phyloP scores from a whole-genome alignment of 2,113 vertebrate genomes.

The Helogale parvula region DNA sequence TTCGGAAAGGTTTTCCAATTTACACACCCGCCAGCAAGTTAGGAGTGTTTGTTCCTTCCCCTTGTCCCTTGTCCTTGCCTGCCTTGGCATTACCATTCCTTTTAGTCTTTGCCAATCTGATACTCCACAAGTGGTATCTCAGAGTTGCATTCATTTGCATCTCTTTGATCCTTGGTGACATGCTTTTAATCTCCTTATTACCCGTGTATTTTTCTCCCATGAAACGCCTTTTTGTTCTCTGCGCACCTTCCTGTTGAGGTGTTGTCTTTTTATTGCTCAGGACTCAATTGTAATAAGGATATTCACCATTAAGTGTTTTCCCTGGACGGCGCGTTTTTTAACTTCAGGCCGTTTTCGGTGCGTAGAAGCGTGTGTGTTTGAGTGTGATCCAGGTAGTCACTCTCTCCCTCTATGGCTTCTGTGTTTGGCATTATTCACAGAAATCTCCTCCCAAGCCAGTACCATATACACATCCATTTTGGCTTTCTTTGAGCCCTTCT shows the following conservation, averaged over 20 bases:
- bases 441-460: neutral
- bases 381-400: neutral
- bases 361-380: neutral
- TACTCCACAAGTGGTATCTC: neutral
- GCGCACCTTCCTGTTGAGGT: neutral
- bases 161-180: conserved; percentile 30
- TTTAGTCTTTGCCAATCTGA: conserved; percentile 25
- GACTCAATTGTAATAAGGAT: neutral
- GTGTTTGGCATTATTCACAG: conserved; percentile 8
- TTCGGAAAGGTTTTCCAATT: neutral
- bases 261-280: neutral
- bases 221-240: neutral
- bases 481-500: neutral
- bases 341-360: neutral
- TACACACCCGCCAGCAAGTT: neutral
- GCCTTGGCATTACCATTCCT: neutral
- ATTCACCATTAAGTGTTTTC: neutral
- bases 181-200: conserved; percentile 51
- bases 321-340: neutral
- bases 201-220: neutral
- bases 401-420: neutral
- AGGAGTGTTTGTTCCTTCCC: neutral
- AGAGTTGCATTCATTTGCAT: conserved; percentile 18
- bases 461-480: neutral
- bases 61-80: neutral